Evolutionary conservation across 2,888 invertebrate genomes (phyloP).

Genomic region (Nesidiocoris tenuis): DNA sequence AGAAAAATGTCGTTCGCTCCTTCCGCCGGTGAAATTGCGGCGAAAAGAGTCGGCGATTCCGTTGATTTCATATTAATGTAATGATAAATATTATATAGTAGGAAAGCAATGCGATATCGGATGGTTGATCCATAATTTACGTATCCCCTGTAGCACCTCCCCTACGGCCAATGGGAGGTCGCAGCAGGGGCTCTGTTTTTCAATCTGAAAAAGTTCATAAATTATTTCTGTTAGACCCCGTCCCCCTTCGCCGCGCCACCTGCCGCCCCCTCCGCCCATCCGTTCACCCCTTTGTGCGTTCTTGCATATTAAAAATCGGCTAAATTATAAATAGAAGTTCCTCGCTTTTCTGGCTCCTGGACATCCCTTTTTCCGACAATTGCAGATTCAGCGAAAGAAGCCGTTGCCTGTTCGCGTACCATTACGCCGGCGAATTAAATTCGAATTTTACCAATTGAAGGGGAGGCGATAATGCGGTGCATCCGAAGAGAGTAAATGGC

Average conservation of each 20-base stretch:
- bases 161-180: background rate
- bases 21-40: no score
- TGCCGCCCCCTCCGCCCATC: background rate
- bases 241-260: background rate
- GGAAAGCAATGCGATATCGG: no score
- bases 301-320: slow-evolving; percentile 43
- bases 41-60: no score
- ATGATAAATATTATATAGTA: no score
- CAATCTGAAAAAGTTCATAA: slow-evolving; percentile 48
- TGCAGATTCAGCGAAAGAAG: background rate
- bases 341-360: slow-evolving; percentile 10
- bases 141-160: slow-evolving; percentile 22
- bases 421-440: no score
- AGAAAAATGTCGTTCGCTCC: no score
- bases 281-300: background rate
- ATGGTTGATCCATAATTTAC: slow-evolving; percentile 20
- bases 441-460: no score
- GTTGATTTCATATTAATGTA: no score
- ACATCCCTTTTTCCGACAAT: background rate
- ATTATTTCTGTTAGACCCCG: slow-evolving; percentile 46
- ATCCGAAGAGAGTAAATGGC: no score
- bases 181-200: slow-evolving; percentile 23
- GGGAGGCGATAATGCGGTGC: no score
- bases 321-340: slow-evolving; percentile 40
- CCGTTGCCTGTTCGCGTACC: background rate